Evolutionary conservation across 2,797 vertebrate genomes (phyloP).

Genomic region (Chrysocyon brachyurus): DNA sequence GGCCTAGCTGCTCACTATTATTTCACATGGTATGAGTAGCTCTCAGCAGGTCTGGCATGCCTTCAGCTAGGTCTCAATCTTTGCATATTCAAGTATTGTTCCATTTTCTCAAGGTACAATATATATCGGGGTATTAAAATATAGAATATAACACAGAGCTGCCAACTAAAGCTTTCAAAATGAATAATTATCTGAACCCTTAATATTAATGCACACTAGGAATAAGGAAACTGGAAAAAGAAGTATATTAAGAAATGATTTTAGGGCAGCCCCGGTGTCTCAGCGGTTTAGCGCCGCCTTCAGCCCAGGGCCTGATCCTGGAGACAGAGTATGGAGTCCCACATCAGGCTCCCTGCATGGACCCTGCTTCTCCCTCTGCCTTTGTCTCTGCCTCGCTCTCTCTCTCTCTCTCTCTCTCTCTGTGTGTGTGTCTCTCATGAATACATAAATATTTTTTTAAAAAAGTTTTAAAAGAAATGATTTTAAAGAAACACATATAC

Average conservation of each 20-base stretch:
- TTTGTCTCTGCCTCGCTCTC: too few relatives aligned
- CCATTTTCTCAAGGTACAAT: slow-evolving; percentile 1
- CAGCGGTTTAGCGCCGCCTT: too few relatives aligned
- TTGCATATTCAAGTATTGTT: slow-evolving; percentile 15
- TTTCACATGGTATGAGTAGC: slow-evolving; percentile 6
- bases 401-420: too few relatives aligned
- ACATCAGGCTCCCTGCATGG: too few relatives aligned
- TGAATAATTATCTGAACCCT: background rate
- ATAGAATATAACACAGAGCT: background rate
- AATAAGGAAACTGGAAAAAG: background rate
- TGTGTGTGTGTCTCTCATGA: too few relatives aligned
- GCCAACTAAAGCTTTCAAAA: slow-evolving; percentile 18
- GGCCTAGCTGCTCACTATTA: background rate
- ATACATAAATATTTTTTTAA: too few relatives aligned
- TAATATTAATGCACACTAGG: background rate
- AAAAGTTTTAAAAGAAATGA: background rate
- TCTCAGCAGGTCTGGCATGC: background rate
- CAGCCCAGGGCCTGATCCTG: too few relatives aligned
- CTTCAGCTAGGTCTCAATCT: slow-evolving; percentile 14
- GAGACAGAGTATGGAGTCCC: too few relatives aligned
- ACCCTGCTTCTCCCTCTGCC: too few relatives aligned
- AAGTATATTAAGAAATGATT: background rate
- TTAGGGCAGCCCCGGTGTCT: too few relatives aligned
- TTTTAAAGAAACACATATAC: background rate
- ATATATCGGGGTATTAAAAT: background rate